Evolutionary conservation across 2,113 vertebrate species (phyloP).

Genomic region (Melospiza melodia): DNA sequence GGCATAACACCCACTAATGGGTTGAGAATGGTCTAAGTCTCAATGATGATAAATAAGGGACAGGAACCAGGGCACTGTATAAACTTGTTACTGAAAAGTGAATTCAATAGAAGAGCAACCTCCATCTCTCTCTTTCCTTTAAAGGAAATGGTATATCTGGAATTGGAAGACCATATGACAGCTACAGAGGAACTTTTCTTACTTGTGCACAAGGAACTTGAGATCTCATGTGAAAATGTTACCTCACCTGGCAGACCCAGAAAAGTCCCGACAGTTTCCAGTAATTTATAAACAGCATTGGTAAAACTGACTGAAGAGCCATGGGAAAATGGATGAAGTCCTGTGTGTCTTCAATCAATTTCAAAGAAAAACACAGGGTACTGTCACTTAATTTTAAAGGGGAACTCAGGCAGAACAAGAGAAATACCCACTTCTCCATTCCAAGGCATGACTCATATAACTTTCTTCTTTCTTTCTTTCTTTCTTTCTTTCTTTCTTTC

Average conservation of each 20-base stretch:
- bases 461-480: constrained; percentile 5
- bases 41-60: background rate
- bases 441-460: background rate
- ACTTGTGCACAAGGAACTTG: background rate
- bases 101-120: background rate
- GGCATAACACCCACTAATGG: background rate
- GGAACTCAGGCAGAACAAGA: background rate
- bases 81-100: background rate
- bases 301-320: background rate
- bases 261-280: background rate
- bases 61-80: background rate
- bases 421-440: constrained; percentile 8
- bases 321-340: background rate
- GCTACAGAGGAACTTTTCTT: background rate
- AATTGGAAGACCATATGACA: background rate
- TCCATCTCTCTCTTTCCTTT: background rate
- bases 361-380: background rate
- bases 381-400: background rate
- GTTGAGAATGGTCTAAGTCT: background rate
- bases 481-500: background rate
- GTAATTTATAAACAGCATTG: background rate
- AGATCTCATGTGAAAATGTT: background rate
- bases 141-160: background rate
- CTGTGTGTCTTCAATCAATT: background rate
- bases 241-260: background rate